Percentiles rank a stretch among this genome's conserved stretches.
phyloP scores from a whole-genome alignment of 2,888 invertebrate genomes.

The Acronicta aceris region DNA sequence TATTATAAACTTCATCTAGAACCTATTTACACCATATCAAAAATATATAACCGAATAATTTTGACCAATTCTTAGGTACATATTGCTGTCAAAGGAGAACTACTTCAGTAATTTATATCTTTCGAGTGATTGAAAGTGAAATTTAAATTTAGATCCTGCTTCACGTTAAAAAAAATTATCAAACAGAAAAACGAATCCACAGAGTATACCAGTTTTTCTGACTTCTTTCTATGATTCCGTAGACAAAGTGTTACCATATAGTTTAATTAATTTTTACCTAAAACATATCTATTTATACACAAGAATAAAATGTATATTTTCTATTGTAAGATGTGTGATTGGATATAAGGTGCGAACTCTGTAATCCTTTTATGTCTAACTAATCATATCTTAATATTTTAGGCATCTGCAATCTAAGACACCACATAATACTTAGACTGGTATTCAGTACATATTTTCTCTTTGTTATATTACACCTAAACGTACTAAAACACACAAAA shows the following conservation, averaged over 20 bases:
- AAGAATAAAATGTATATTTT: conserved; percentile 79
- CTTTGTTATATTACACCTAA: conserved; percentile 45
- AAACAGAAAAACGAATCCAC: conserved; percentile 22
- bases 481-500: conserved; percentile 46
- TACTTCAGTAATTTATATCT: neutral
- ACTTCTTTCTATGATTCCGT: conserved; percentile 68
- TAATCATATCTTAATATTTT: conserved; percentile 72
- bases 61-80: conserved; percentile 1
- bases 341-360: conserved; percentile 74
- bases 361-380: conserved; percentile 71
- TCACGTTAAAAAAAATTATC: conserved; percentile 32
- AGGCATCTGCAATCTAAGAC: conserved; percentile 54
- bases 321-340: conserved; percentile 77
- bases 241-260: conserved; percentile 86
- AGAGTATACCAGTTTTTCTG: conserved; percentile 40
- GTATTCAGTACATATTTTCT: conserved; percentile 46
- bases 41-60: conserved; percentile 16
- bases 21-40: conserved; percentile 37
- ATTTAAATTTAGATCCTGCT: conserved; percentile 14
- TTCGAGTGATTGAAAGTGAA: too few species aligned
- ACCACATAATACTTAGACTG: conserved; percentile 31
- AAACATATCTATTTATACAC: conserved; percentile 83
- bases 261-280: conserved; percentile 79
- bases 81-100: neutral
- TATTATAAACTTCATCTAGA: conserved; percentile 23